Base-by-base conservation (phyloP, 1,140 invertebrate species). In the Leptonema lineaticorne region DNA sequence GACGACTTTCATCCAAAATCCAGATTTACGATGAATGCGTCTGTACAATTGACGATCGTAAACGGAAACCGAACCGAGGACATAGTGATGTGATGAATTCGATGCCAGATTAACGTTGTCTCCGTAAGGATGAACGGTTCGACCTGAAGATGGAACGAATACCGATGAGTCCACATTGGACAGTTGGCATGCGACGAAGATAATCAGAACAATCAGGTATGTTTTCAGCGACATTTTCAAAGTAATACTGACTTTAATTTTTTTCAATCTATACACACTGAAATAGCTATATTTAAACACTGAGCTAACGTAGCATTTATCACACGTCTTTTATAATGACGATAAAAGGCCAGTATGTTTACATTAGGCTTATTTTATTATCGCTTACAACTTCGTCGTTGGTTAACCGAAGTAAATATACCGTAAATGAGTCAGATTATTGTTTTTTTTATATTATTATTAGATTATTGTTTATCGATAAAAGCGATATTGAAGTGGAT, bases 21-120 rank as follows among this genome's bases (percentile, higher is more conserved):
- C 50, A 0, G 82, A 80, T 26, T 76, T 74, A 45, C 80, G 76
- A 5, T 78, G 63, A 9, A 79, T 74, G 11, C 75, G 72, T 0
- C 75, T 67, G 5, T 74, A 58, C 4, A 80, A 30, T 30, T 76
- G 76, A 26, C 37, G 67, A 45, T 79, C 78, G 1, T 53, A 48
- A 28, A 18, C 5, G 58, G 2, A 26, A 8, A 20, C 6, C 5
- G 1, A 60, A 26, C 71, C 71, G 6, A 68, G 48, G 5, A 66
- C 28, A 16, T 68, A 57, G 27, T 73, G 50, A 56, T 73, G 71
- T 9, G 67, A 69, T 1, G 8, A 33, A 30, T 72, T 72, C 2
- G 70, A 66, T 28, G 63, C 63, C 0, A 46, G 0, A 27, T 72
- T 72, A 8, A 50, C 45, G 20, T 64, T 64, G 16, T 24, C 26